A percentile compares a stretch with the other conserved stretches of the same genome.
phyloP scores from a whole-genome alignment of 30 jellyfish, hydroid and myxozoan genomes.

The Turritopsis rubra region DNA sequence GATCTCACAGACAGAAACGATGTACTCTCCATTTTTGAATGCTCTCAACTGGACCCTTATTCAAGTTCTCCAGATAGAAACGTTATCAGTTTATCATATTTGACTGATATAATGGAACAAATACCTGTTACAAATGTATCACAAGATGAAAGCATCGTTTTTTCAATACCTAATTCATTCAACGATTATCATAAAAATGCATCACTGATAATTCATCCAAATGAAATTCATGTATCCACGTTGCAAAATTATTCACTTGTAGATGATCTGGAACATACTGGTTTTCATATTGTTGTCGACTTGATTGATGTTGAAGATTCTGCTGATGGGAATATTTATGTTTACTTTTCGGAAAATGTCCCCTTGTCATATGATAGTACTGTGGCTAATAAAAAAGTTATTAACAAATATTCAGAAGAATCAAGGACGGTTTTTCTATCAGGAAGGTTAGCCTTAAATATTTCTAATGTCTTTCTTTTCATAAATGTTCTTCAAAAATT shows the following conservation, averaged over 20 bases:
- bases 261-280: neutral
- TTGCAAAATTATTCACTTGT: neutral
- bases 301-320: neutral
- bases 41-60: constrained; percentile 20
- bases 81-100: neutral
- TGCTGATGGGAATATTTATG: constrained; percentile 2
- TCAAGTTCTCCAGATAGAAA: neutral
- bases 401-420: neutral
- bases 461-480: neutral
- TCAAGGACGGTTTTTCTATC: constrained; percentile 20
- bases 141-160: constrained; percentile 1
- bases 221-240: neutral
- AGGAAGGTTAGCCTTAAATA: constrained; percentile 21
- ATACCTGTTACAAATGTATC: constrained; percentile 7
- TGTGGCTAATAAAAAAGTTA: neutral
- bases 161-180: constrained; percentile 7
- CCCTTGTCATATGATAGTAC: constrained; percentile 1
- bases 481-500: too few relatives aligned
- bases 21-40: constrained; percentile 8
- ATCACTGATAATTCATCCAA: neutral
- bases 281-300: constrained; percentile 8
- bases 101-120: neutral
- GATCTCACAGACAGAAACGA: neutral
- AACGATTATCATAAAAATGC: neutral
- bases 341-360: constrained; percentile 25